These are phyloP conservation scores for Montipora efflorescens DNA, from an alignment of 64 coral and sea anemone genomes.

Conservation along the genomic window DNA sequence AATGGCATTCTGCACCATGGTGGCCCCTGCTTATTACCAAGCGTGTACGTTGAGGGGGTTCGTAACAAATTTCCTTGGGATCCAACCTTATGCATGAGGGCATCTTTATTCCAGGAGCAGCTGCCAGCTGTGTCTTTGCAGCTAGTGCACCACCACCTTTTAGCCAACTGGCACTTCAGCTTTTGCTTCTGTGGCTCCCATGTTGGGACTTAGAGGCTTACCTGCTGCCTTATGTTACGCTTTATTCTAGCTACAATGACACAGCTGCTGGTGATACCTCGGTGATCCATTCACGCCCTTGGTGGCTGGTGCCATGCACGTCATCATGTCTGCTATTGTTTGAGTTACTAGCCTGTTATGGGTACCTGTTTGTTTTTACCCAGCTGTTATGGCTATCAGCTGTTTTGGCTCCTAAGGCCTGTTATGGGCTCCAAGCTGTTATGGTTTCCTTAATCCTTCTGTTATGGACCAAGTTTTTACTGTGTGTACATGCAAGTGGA, in stretches of 20 bases:
- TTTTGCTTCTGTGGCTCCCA: conserved; percentile 27
- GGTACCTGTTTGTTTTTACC: neutral
- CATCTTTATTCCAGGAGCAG: conserved; percentile 41
- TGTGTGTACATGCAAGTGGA: too few species aligned
- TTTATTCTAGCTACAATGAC: neutral
- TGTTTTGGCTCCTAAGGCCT: neutral
- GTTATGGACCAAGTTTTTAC: too few species aligned
- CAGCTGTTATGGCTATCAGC: neutral
- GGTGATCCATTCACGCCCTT: neutral
- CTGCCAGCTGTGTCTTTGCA: conserved; percentile 44
- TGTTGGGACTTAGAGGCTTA: neutral
- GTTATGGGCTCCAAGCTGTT: conserved; percentile 24
- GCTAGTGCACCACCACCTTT: neutral
- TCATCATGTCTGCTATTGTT: neutral
- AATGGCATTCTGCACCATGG: conserved; percentile 51
- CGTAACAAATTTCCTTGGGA: conserved; percentile 1
- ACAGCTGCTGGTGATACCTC: neutral
- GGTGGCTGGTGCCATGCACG: too few species aligned
- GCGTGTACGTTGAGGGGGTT: neutral
- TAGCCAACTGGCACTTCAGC: neutral
- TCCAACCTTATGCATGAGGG: conserved; percentile 20
- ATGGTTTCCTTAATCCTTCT: neutral
- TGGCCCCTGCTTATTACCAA: conserved; percentile 16
- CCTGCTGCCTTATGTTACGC: neutral
- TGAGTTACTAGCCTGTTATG: neutral